Percentiles rank a stretch among this genome's conserved stretches.
Evolutionary conservation across 2,888 invertebrate species (phyloP).

Genomic region (Leptura quadrifasciata): DNA sequence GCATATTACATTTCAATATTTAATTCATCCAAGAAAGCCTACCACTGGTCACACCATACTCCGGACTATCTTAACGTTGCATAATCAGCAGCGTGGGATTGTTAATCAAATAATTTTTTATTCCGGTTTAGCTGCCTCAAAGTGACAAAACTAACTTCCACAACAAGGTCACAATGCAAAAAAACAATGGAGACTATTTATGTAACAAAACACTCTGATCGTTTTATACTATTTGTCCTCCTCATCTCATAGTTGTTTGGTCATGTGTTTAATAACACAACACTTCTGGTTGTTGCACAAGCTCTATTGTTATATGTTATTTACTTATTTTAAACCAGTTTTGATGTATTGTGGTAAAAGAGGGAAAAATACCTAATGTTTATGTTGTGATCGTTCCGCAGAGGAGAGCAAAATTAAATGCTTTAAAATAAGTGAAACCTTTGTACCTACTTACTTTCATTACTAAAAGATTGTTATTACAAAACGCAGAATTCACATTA

Average conservation of each 20-base stretch:
- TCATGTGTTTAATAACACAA: not conserved
- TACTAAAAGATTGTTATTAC: no score
- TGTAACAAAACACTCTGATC: conserved; percentile 40
- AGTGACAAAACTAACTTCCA: conserved; percentile 55
- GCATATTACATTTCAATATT: not conserved
- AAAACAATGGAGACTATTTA: conserved; percentile 54
- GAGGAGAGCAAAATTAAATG: no score
- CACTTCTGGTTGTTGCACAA: not conserved
- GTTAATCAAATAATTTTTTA: conserved; percentile 40
- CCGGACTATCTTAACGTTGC: conserved; percentile 31
- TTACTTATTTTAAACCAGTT: conserved; percentile 12
- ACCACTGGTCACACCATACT: conserved; percentile 11
- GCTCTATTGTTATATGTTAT: not conserved
- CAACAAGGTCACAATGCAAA: conserved; percentile 52
- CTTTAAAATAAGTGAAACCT: no score
- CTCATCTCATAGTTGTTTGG: not conserved
- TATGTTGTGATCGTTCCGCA: no score
- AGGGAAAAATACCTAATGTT: not conserved
- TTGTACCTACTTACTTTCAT: no score
- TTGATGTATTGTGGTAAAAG: not conserved
- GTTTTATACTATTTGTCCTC: conserved; percentile 1
- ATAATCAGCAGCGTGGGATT: conserved; percentile 45
- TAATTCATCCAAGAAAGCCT: not conserved
- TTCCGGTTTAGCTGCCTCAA: conserved; percentile 30
- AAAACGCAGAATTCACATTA: no score